Conservation (phyloP, 2,797 vertebrate genomes). For the Silurus lanzhouensis region DNA sequence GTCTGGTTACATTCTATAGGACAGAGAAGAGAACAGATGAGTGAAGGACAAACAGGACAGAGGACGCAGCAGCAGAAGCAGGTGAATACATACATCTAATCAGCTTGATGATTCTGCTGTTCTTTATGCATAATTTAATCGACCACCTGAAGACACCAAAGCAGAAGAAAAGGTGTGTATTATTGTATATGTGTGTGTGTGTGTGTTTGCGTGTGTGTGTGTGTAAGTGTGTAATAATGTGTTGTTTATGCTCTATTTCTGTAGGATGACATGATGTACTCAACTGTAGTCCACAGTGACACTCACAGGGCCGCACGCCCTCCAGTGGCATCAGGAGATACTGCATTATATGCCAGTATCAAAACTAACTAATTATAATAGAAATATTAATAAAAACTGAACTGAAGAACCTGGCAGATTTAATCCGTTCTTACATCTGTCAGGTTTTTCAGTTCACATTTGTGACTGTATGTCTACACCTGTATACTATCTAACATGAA, state of each 20-base stretch:
- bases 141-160: neutral
- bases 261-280: slow-evolving; percentile 3
- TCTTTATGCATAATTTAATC: neutral
- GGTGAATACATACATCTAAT: neutral
- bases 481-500: too few species aligned
- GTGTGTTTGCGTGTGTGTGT: too few species aligned
- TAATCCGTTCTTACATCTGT: too few species aligned
- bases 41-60: slow-evolving; percentile 7
- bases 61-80: neutral
- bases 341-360: neutral
- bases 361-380: neutral
- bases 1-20: neutral
- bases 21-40: neutral
- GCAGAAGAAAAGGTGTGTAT: slow-evolving; percentile 8
- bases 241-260: neutral
- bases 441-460: too few species aligned
- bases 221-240: neutral
- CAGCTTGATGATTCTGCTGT: neutral
- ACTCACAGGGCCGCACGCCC: neutral
- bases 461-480: too few species aligned
- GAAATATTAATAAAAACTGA: too few species aligned
- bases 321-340: neutral
- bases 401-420: too few species aligned
- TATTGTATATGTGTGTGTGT: too few species aligned
- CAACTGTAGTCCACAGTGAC: neutral